These are phyloP conservation scores for Brachionus rubens DNA, from an alignment of 1,140 invertebrate genomes.

Conservation along the genomic window DNA sequence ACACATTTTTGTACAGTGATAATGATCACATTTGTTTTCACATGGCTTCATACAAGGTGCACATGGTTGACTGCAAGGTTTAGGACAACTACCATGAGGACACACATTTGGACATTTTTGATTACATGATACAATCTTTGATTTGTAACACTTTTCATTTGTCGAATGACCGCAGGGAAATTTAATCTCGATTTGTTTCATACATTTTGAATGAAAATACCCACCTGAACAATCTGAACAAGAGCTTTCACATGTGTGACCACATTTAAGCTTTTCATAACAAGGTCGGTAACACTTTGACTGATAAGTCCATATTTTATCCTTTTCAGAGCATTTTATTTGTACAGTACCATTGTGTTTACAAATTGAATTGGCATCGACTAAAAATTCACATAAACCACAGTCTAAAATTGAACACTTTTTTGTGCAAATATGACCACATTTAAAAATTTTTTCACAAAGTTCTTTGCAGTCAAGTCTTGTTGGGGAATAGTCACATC, in stretches of 20 bases:
- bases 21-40: constrained; percentile 62
- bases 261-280: constrained; percentile 43
- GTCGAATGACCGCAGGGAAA: background rate
- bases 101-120: background rate
- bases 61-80: background rate
- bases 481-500: background rate
- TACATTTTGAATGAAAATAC: background rate
- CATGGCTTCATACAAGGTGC: constrained; percentile 66
- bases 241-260: constrained; percentile 4
- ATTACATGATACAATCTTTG: background rate
- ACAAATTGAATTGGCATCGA: background rate
- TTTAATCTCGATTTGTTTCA: background rate
- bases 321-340: background rate
- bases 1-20: constrained; percentile 65
- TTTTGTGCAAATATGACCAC: constrained; percentile 47
- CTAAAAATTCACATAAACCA: background rate
- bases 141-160: background rate
- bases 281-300: constrained; percentile 50
- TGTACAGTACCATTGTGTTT: background rate
- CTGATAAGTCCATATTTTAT: background rate
- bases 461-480: constrained; percentile 14
- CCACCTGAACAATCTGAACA: background rate
- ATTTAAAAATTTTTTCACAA: constrained; percentile 47
- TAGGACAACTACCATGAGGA: background rate
- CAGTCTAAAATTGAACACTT: constrained; percentile 41